phyloP scores from a whole-genome alignment of 2,113 vertebrate genomes.

The Vidua chalybeata region DNA sequence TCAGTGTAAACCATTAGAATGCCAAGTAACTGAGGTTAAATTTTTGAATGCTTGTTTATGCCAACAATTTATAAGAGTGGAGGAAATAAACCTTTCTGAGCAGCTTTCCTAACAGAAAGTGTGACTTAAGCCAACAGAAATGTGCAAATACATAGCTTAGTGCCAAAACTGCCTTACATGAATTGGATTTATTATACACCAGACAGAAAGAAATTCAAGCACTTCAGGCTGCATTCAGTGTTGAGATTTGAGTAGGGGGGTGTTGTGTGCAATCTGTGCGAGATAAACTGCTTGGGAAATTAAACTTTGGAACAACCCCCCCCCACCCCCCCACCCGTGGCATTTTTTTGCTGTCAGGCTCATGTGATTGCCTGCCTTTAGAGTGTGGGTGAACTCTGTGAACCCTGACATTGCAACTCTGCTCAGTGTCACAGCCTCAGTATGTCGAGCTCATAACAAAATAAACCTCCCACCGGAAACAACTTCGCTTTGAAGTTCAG shows the following conservation, averaged over 20 bases:
- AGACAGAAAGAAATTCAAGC: slow-evolving; percentile 39
- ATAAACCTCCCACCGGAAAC: slow-evolving; percentile 48
- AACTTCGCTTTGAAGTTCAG: slow-evolving; percentile 20
- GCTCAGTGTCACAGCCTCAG: slow-evolving; percentile 50
- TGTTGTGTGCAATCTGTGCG: not conserved
- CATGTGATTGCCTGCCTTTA: not conserved
- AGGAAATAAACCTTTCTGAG: slow-evolving; percentile 54
- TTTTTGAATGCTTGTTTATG: slow-evolving; percentile 45
- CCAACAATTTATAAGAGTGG: slow-evolving; percentile 13
- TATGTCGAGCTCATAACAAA: slow-evolving; percentile 1
- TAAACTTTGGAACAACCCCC: slow-evolving; percentile 11
- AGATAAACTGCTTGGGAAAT: slow-evolving; percentile 43
- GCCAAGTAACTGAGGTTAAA: slow-evolving; percentile 46
- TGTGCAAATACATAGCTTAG: slow-evolving; percentile 41
- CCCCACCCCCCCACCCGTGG: not conserved
- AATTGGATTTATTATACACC: slow-evolving; percentile 55
- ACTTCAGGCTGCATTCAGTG: not conserved
- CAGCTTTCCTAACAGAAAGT: slow-evolving; percentile 48
- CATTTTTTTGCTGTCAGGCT: slow-evolving; percentile 2
- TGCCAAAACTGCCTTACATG: slow-evolving; percentile 44
- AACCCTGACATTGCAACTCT: slow-evolving; percentile 35
- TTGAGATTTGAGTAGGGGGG: not conserved
- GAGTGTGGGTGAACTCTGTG: slow-evolving; percentile 19
- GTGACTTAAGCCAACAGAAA: slow-evolving; percentile 52
- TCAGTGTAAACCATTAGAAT: slow-evolving; percentile 8